Evolutionary conservation across 2,797 vertebrate species (phyloP).

Genomic region (Rachycentron canadum): DNA sequence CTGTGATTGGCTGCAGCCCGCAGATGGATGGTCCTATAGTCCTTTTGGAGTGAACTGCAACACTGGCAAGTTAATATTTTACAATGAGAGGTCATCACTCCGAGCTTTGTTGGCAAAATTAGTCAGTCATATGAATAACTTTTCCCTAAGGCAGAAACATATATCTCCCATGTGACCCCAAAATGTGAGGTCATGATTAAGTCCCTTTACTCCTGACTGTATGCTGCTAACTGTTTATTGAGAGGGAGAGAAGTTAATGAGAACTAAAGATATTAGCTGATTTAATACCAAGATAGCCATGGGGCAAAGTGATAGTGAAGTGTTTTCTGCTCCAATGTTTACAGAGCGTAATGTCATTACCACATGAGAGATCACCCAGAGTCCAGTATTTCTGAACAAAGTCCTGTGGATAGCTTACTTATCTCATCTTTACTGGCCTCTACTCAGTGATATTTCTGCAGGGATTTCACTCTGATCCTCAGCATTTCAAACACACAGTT

Average conservation of each 20-base stretch:
- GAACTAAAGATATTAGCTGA: not conserved
- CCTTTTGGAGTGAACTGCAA: not conserved
- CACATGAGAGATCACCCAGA: not conserved
- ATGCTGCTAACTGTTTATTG: not conserved
- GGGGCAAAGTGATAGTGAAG: conserved; percentile 1
- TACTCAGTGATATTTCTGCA: not conserved
- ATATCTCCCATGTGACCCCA: not conserved
- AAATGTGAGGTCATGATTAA: not conserved
- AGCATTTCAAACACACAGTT: not conserved
- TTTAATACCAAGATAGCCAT: not conserved
- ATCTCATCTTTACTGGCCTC: conserved; percentile 52
- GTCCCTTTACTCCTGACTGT: not conserved
- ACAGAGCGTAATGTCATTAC: not conserved
- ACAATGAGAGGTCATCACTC: not conserved
- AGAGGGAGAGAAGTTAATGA: too few relatives aligned
- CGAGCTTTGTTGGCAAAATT: not conserved
- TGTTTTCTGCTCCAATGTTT: conserved; percentile 1
- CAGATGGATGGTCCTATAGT: too few relatives aligned
- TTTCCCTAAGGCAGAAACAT: not conserved
- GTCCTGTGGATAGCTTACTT: conserved; percentile 77
- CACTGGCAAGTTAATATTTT: not conserved
- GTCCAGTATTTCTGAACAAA: conserved; percentile 66
- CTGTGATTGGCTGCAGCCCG: too few relatives aligned
- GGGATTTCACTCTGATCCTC: conserved; percentile 8
- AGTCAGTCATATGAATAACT: too few relatives aligned